Conservation (phyloP, 2,113 vertebrate species). For the Girardinichthys multiradiatus region DNA sequence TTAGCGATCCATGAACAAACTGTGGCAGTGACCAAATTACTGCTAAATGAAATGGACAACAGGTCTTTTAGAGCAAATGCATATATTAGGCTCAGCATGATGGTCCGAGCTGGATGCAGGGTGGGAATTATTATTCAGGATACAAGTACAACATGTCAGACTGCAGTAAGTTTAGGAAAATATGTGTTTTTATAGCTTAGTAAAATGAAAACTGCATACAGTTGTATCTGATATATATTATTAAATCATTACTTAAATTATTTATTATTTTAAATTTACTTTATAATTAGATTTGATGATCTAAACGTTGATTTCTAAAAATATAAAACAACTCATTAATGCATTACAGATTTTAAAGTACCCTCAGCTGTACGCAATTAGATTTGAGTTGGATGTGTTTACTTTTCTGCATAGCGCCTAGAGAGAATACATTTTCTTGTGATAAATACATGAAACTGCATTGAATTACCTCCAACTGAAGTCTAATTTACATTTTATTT, state of each 20-base stretch:
- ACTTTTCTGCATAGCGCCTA: no score
- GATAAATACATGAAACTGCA: no score
- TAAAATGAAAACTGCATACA: background rate
- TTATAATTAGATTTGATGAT: no score
- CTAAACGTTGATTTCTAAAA: no score
- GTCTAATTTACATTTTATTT: no score
- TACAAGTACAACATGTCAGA: background rate
- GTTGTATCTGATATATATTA: background rate
- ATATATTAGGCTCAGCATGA: slow-evolving; percentile 4
- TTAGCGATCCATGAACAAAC: slow-evolving; percentile 61
- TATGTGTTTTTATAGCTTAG: background rate
- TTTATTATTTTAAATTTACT: no score
- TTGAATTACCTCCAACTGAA: no score
- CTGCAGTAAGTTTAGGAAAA: background rate
- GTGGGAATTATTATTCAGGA: background rate
- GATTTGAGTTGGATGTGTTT: no score
- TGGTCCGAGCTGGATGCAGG: background rate
- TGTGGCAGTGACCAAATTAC: slow-evolving; percentile 25
- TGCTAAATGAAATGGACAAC: slow-evolving; percentile 48
- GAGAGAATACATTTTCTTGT: no score
- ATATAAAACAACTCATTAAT: no score
- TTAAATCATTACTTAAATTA: background rate
- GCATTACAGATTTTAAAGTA: no score
- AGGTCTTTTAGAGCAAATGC: slow-evolving; percentile 25
- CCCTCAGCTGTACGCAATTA: no score